phyloP scores from a whole-genome alignment of 2,113 vertebrate genomes.

The Argyrosomus japonicus region DNA sequence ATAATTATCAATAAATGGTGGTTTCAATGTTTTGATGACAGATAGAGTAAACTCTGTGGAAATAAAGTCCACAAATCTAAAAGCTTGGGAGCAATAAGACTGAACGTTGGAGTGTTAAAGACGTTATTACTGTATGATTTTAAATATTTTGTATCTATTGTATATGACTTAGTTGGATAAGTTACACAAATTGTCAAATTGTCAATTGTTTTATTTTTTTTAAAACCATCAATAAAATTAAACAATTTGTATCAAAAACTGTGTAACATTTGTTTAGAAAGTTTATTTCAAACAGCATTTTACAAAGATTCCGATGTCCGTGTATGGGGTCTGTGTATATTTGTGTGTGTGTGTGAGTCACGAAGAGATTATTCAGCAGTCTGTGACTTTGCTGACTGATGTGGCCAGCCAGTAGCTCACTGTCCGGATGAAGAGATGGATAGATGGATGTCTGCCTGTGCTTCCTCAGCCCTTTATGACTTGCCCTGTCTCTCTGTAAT shows the following conservation, averaged over 20 bases:
- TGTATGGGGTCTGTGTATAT: not conserved
- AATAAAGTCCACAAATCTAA: not conserved
- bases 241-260: not conserved
- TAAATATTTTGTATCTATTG: not conserved
- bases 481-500: conserved; percentile 63
- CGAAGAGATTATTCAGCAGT: conserved; percentile 58
- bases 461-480: conserved; percentile 69
- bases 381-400: conserved; percentile 51
- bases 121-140: not conserved
- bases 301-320: not conserved
- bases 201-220: not conserved
- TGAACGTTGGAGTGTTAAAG: not conserved
- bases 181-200: not conserved
- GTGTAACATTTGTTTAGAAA: not conserved
- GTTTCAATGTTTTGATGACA: not conserved
- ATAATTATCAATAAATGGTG: too few relatives aligned
- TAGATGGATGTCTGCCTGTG: conserved; percentile 67
- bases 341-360: conserved; percentile 14
- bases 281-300: not conserved
- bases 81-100: not conserved
- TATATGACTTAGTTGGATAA: not conserved
- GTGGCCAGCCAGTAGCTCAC: conserved; percentile 53
- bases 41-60: not conserved
- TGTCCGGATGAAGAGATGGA: conserved; percentile 62
- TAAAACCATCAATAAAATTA: not conserved